Conservation (phyloP, 2,113 vertebrate species). For the Herpetotheres cachinnans region DNA sequence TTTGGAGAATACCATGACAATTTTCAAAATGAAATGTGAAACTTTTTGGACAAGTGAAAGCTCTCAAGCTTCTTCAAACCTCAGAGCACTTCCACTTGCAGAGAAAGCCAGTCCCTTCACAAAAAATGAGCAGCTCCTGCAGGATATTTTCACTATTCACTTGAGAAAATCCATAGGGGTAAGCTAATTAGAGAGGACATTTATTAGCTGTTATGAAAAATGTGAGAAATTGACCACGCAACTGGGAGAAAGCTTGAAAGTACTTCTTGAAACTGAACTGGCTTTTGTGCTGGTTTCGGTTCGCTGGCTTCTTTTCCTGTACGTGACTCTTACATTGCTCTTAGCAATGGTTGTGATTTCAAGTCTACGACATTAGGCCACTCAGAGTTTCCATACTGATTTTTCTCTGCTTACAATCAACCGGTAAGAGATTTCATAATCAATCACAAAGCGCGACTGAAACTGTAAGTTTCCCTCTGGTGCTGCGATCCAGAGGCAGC, state of each 20-base stretch:
- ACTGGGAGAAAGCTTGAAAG: not conserved
- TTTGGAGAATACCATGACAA: not conserved
- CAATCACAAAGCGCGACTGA: not conserved
- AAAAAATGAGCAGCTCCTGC: not conserved
- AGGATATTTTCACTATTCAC: not conserved
- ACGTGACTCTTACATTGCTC: not conserved
- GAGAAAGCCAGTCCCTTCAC: not conserved
- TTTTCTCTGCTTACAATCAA: not conserved
- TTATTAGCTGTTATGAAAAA: not conserved
- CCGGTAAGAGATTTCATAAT: not conserved
- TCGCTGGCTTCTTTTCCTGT: not conserved
- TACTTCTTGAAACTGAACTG: not conserved
- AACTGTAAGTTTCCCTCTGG: accelerated
- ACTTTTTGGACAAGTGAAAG: not conserved
- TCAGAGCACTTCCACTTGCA: not conserved
- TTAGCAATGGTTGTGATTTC: not conserved
- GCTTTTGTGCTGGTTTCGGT: not conserved
- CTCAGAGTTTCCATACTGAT: not conserved
- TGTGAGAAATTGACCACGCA: not conserved
- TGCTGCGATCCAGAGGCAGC: too few relatives aligned
- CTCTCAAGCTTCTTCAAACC: not conserved
- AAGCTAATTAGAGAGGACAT: not conserved
- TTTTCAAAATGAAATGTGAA: not conserved
- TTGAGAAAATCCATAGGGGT: not conserved
- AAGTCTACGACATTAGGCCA: not conserved